Evolutionary conservation across 2,113 vertebrate species (phyloP).

Genomic region (Pedetes capensis): DNA sequence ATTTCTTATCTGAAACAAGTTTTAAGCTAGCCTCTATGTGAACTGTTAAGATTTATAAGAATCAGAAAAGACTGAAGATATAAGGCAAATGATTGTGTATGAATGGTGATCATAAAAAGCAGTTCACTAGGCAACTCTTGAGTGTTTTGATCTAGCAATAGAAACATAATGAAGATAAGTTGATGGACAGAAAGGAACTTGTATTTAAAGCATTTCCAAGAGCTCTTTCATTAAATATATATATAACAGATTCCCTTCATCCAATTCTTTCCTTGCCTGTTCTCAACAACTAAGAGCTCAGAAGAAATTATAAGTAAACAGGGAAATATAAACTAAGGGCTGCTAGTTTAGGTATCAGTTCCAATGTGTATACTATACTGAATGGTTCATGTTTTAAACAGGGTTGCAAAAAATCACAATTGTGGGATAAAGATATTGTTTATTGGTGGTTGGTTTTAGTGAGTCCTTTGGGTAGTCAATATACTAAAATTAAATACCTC

Average conservation of each 20-base stretch:
- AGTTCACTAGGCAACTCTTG: slow-evolving; percentile 27
- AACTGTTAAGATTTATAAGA: slow-evolving; percentile 67
- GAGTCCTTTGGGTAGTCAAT: not conserved
- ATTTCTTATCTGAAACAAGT: slow-evolving; percentile 61
- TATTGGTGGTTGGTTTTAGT: slow-evolving; percentile 3
- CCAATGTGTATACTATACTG: not conserved
- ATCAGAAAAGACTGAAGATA: slow-evolving; percentile 58
- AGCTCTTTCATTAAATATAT: slow-evolving; percentile 45
- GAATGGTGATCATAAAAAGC: slow-evolving; percentile 58
- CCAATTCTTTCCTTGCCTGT: not conserved
- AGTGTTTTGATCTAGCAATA: slow-evolving; percentile 36
- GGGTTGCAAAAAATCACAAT: not conserved
- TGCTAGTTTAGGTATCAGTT: not conserved
- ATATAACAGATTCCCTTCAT: not conserved
- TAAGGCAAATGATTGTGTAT: slow-evolving; percentile 54
- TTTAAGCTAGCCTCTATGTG: slow-evolving; percentile 53
- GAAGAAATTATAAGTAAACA: slow-evolving; percentile 11
- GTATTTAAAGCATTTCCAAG: slow-evolving; percentile 22
- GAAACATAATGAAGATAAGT: slow-evolving; percentile 17
- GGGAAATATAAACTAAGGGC: not conserved
- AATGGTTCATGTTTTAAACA: not conserved
- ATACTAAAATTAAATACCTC: not conserved
- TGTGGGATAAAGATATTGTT: not conserved
- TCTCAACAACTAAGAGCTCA: not conserved
- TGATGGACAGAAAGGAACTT: slow-evolving; percentile 14